Conservation (phyloP, 2,888 invertebrate species). For the Cheilosia variabilis region DNA sequence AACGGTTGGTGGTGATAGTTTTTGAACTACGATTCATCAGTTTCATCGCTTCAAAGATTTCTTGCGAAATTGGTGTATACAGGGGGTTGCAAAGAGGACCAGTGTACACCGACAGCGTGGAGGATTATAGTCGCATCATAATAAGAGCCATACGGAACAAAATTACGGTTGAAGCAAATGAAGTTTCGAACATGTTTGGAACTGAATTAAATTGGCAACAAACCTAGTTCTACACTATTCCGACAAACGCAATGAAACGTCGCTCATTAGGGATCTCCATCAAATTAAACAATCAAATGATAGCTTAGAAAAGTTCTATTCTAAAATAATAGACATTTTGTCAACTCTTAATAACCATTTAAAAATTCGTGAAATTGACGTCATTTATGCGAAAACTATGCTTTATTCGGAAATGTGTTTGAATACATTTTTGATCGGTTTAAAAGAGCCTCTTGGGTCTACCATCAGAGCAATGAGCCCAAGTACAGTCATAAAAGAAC, state of each 20-base stretch:
- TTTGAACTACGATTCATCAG: too few species aligned
- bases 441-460: neutral
- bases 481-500: conserved; percentile 5
- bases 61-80: too few species aligned
- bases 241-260: conserved; percentile 1
- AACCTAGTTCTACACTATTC: conserved; percentile 11
- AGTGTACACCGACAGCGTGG: too few species aligned
- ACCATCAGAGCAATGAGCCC: conserved; percentile 13
- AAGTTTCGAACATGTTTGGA: conserved; percentile 7
- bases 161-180: neutral
- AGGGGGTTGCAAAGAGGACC: too few species aligned
- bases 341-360: conserved; percentile 6
- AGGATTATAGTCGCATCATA: neutral
- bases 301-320: neutral
- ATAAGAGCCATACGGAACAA: neutral
- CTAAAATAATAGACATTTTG: conserved; percentile 5
- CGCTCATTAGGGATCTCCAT: conserved; percentile 5
- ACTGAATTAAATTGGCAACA: neutral
- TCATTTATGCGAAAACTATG: neutral
- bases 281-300: neutral
- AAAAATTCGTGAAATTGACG: neutral
- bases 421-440: conserved; percentile 16
- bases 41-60: too few species aligned
- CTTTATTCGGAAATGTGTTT: conserved; percentile 16
- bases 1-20: too few species aligned